Conservation (phyloP, 2,888 invertebrate genomes). For the Ormyrus nitidulus region DNA sequence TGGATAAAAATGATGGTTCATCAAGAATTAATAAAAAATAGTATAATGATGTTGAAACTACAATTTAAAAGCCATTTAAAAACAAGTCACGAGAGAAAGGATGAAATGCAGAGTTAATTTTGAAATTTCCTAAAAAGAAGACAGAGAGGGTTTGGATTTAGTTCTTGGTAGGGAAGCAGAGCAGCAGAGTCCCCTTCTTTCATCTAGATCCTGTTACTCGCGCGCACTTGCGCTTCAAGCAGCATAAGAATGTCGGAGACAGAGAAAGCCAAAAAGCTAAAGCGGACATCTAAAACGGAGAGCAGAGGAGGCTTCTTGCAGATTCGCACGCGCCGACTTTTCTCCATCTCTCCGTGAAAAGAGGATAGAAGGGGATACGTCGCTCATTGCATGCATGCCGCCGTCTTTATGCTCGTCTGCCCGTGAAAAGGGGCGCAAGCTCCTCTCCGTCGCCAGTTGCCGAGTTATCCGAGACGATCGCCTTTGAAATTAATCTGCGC, state of each 20-base stretch:
- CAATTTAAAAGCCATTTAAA: too few species aligned
- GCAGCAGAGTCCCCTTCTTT: slow-evolving; percentile 19
- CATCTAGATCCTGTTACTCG: slow-evolving; percentile 47
- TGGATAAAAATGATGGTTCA: too few species aligned
- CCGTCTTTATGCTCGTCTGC: slow-evolving; percentile 1
- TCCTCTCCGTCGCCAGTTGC: background rate
- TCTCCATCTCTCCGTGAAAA: background rate
- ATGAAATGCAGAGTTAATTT: too few species aligned
- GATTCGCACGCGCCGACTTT: background rate
- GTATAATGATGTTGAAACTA: too few species aligned
- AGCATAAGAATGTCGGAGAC: too few species aligned
- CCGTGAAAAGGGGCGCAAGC: slow-evolving; percentile 4
- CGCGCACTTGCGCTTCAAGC: background rate
- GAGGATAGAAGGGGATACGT: background rate
- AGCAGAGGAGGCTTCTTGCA: background rate
- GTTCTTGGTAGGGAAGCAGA: too few species aligned
- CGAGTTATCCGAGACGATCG: slow-evolving; percentile 43
- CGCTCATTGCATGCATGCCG: background rate
- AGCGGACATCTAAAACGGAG: too few species aligned
- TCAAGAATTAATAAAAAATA: too few species aligned
- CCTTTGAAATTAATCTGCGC: slow-evolving; percentile 48
- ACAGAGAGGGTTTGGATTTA: too few species aligned
- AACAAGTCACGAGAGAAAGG: too few species aligned
- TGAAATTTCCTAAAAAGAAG: too few species aligned
- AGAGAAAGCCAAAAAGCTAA: too few species aligned